Base-by-base conservation (phyloP, 2,888 invertebrate genomes). In the Alloplasta piceator region DNA sequence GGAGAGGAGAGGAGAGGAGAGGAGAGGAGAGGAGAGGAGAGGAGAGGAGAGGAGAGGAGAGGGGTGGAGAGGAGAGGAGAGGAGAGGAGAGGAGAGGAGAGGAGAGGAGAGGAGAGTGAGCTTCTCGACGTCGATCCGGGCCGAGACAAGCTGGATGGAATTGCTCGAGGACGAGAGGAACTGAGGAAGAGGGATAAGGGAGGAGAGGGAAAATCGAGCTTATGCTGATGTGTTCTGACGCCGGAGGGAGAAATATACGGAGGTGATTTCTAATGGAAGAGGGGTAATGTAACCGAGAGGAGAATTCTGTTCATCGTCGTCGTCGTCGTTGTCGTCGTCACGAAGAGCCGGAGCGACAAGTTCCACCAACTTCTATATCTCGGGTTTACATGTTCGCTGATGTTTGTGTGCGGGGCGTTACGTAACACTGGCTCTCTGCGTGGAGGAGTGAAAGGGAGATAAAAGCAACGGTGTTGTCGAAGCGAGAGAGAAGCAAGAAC, bases 121-220 rank as follows among this genome's bases (percentile, higher is more conserved):
- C 10, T 16, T 12, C 41, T 56, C 26, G 26, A 46, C 58, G 6
- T 46, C 9, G 55, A 36, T 26, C 26, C 60, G 56, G 56, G 60
- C 52, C 64, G 63, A 82, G 72, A 81, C 63, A 71, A 70, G 72
- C 58, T 36, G 75, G 60, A 60, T 76, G 72, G 36, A 60, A 68
- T 55, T 67, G 61, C 66, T 58, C 52, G 71, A 75, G 60, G 64
- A 63, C 75, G 63, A 26, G 78, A 66, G 55, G 50, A 63, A 50
- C 39, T 58, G 63, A 61, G 46, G 48, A 64, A 6, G 14, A 38
- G 36, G 12, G 16, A 48, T 58, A 60, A 52, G 7, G 38, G 14
- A 70, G 14, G 41, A 61, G 50, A 71, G 60, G 71, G 48, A 61
- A 61, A 50, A 71, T 71, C 61, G 61, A 71, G 61, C 60, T 52